These are phyloP conservation scores for Onychorhynchus coronatus DNA, from an alignment of 2,113 vertebrate species.

Conservation along the genomic window DNA sequence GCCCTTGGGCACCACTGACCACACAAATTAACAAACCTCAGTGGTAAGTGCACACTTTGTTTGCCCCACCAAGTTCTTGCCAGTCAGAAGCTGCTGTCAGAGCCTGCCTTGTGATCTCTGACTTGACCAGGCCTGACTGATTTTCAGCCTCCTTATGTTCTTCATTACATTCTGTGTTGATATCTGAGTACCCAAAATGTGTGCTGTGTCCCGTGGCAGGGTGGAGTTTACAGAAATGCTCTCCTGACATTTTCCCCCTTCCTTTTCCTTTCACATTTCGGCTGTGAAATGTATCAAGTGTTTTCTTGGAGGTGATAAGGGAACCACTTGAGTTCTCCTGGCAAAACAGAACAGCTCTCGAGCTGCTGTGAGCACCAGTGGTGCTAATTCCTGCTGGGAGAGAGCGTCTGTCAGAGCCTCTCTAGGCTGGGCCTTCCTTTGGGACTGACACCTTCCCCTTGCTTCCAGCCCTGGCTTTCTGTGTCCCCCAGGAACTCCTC, in stretches of 20 bases:
- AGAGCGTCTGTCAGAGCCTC: not conserved
- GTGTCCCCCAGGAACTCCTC: not conserved
- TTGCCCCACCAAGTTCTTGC: not conserved
- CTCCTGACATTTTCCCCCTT: not conserved
- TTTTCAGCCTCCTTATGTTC: not conserved
- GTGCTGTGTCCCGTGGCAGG: not conserved
- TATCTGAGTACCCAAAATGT: not conserved
- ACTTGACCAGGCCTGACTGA: not conserved
- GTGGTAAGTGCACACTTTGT: not conserved
- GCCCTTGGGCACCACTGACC: not conserved
- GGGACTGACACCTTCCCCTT: not conserved
- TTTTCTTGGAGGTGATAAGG: not conserved
- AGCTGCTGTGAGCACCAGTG: fast-evolving
- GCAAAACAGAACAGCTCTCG: not conserved
- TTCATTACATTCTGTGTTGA: fast-evolving
- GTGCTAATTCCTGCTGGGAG: not conserved
- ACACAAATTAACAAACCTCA: not conserved
- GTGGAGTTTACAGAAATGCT: not conserved
- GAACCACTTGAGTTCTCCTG: not conserved
- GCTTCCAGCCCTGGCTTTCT: not conserved
- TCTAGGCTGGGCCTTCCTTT: not conserved
- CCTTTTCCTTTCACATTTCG: not conserved
- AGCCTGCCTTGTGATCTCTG: not conserved
- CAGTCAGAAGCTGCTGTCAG: not conserved
- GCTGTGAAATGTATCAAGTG: not conserved